A percentile compares a stretch with the other conserved stretches of the same genome.
Evolutionary conservation across 2,797 vertebrate species (phyloP).

Genomic region (Sebastes kiyomatsui): DNA sequence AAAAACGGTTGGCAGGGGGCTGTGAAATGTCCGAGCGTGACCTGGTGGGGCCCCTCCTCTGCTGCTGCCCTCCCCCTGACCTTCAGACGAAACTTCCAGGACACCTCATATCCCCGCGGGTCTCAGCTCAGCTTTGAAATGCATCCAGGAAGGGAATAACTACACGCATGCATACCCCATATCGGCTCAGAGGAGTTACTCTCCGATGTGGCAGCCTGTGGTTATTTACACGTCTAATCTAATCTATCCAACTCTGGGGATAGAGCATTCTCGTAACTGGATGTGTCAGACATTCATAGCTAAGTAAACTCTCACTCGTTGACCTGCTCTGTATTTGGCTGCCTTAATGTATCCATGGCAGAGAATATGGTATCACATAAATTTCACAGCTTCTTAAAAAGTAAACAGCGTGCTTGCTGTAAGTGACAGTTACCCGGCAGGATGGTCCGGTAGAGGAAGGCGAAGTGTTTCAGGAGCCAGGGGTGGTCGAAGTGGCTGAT

Average conservation of each 20-base stretch:
- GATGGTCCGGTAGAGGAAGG: constrained; percentile 95
- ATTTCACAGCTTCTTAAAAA: neutral
- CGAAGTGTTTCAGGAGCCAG: constrained; percentile 97
- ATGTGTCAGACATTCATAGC: constrained; percentile 18
- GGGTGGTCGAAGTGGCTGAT: constrained; percentile 95
- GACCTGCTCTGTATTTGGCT: constrained; percentile 5
- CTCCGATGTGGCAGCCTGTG: constrained; percentile 1
- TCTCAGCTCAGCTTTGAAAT: constrained; percentile 42
- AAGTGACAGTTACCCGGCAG: constrained; percentile 86
- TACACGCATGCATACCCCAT: constrained; percentile 55
- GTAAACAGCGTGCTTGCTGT: neutral
- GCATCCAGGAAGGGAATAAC: constrained; percentile 53
- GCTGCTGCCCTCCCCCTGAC: constrained; percentile 49
- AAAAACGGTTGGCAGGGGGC: constrained; percentile 39
- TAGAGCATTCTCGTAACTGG: neutral
- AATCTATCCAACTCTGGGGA: constrained; percentile 10
- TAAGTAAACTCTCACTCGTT: constrained; percentile 4
- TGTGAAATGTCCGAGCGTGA: constrained; percentile 53
- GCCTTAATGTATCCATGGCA: neutral
- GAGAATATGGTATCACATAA: neutral
- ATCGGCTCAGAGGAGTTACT: constrained; percentile 23
- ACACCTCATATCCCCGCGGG: constrained; percentile 21
- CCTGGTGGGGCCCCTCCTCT: constrained; percentile 27
- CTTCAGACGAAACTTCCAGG: constrained; percentile 36
- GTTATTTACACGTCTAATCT: constrained; percentile 28